Percentiles rank a stretch among this genome's conserved stretches.
Evolutionary conservation across 2,113 vertebrate species (phyloP).

Genomic region (Lichenostomus cassidix): DNA sequence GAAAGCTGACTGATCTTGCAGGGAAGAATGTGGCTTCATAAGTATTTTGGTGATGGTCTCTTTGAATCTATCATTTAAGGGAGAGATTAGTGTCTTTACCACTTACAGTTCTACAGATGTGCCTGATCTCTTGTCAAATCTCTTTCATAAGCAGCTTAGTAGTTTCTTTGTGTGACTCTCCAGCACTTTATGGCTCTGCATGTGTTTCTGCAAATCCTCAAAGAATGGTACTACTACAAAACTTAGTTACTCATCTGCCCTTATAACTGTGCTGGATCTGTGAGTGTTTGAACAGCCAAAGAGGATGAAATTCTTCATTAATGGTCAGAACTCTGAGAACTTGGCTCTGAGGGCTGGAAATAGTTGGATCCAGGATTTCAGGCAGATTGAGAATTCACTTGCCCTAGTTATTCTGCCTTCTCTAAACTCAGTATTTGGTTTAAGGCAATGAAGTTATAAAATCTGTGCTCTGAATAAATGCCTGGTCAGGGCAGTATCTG

Average conservation of each 20-base stretch:
- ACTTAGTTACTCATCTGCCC: background rate
- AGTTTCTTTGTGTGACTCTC: background rate
- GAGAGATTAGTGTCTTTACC: background rate
- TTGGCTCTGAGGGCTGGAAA: background rate
- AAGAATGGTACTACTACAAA: background rate
- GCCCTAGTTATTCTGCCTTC: background rate
- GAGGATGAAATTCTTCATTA: background rate
- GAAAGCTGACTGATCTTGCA: background rate
- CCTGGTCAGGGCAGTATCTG: background rate
- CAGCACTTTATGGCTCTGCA: background rate
- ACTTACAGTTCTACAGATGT: background rate
- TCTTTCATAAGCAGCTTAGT: background rate
- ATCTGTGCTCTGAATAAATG: background rate
- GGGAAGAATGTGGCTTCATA: background rate
- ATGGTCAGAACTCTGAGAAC: background rate
- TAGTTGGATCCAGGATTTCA: background rate
- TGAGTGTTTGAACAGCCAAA: background rate
- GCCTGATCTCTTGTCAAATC: background rate
- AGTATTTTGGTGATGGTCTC: background rate
- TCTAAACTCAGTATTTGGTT: accelerated
- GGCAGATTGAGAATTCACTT: background rate
- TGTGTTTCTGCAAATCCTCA: background rate
- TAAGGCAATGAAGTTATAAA: background rate
- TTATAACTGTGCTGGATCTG: background rate
- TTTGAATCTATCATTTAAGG: background rate